Evolutionary conservation across 92 coral and sea anemone species (phyloP).

Genomic region (Porites evermanni): DNA sequence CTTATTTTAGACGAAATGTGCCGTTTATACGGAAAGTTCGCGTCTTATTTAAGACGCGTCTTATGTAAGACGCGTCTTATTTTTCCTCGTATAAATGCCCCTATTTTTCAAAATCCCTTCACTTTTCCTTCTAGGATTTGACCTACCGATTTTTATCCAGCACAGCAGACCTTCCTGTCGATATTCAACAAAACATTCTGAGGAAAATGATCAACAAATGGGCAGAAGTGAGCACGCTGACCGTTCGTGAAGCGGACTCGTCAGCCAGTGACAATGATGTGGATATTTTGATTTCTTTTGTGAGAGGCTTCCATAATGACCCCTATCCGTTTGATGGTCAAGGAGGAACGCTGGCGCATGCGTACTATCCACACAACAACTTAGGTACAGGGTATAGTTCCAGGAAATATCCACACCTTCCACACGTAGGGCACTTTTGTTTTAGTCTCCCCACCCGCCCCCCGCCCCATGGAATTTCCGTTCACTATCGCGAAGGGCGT

Average conservation of each 20-base stretch:
- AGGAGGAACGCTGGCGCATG: conserved; percentile 90
- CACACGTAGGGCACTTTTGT: too few relatives aligned
- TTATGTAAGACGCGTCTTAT: too few relatives aligned
- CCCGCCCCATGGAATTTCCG: too few relatives aligned
- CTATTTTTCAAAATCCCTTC: not conserved
- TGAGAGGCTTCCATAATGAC: conserved; percentile 63
- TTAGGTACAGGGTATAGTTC: conserved; percentile 41
- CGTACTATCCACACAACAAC: conserved; percentile 81
- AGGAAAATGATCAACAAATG: conserved; percentile 70
- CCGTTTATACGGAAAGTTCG: too few relatives aligned
- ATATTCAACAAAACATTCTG: conserved; percentile 49
- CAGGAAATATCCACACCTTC: too few relatives aligned
- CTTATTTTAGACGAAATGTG: too few relatives aligned
- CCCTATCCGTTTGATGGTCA: conserved; percentile 80
- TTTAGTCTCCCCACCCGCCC: too few relatives aligned
- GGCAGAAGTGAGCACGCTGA: conserved; percentile 59
- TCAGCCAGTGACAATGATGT: conserved; percentile 64
- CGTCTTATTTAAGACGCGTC: too few relatives aligned
- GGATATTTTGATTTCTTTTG: conserved; percentile 76
- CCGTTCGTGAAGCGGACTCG: conserved; percentile 54
- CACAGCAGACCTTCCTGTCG: conserved; percentile 56
- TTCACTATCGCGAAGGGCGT: too few relatives aligned
- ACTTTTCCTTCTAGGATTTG: conserved; percentile 33
- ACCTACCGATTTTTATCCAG: conserved; percentile 60
- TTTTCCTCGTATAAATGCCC: too few relatives aligned